Base-by-base conservation (phyloP, 2,797 vertebrate genomes). In the Thalassophryne amazonica region DNA sequence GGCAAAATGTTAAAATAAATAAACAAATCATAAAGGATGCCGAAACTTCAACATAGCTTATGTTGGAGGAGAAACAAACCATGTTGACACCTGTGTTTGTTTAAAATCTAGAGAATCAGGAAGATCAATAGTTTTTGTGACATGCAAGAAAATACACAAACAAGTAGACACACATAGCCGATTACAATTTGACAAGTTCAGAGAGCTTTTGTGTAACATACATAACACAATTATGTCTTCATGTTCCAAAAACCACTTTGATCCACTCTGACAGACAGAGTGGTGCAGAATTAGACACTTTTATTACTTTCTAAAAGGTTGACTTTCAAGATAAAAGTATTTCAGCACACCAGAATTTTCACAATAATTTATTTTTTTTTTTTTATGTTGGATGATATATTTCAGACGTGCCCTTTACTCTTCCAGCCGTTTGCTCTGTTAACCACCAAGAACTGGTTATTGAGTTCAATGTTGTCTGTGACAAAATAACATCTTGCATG, bases 351-450 rank as follows among this genome's bases (percentile, higher is more conserved):
- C 46, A 34, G 30, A 59, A 49, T 41, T 64, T 54, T 15, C 36
- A 16, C 45, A 64, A 40, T 10, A 43, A 30, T 15, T 61, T 21
- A 4, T 28, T 30, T 58, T 15, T 37, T 49, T 15, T 55, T 42
- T 63, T 71, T 54, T 38, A n/a, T 8, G 57, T 33, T 69, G 38
- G 10, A 66, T 66, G 59, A 78, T 35, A 31, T 27, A 71, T 0
- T 1, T 6, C 16, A 19, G 32, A 61, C 41, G 35, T 37, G 38
- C 49, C 62, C 45, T 76, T 67, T 69, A 57, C 59, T 50, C 47
- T 66, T 76, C 38, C 60, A 1, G 8, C n/a, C 40, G 8, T 15
- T 12, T 29, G 36, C 24, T 37, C 28, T 69, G 50, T 66, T 50
- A 18, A 54, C 45, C 56, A 69, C 53, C 13, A 13, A 36, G 22